Evolutionary conservation across 2,113 vertebrate species (phyloP), one percentile per base, ranked within the genome.

Genomic region (Glareola pratincola): DNA sequence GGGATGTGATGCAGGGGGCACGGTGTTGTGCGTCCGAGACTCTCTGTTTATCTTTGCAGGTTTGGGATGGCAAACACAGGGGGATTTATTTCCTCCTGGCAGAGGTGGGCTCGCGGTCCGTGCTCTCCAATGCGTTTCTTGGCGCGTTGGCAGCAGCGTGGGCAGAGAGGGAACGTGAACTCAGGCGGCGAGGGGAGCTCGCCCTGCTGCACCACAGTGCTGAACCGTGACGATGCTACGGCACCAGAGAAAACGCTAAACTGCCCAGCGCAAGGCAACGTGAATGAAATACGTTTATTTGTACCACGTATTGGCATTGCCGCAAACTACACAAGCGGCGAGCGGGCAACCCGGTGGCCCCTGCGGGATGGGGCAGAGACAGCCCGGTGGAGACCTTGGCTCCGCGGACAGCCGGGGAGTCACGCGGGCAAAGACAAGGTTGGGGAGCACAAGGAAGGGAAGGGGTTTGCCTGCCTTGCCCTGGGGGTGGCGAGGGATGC

Each of bases 171-270:
- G 37, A 9, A 36, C 8, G 2, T 8, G 75, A 88, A 69, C 53
- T 36, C 34, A 4, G 48, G 24, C 2, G 5, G 43, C 2, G 2
- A 47, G 64, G 36, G 45, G 73, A 75, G 14, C 43, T 63, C 32
- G 14, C n/a, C 0, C 3, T 41, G 54, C 53, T 20, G 8, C 37
- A 11, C 0, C 0, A 23, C 54, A 39, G n/a, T n/a, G n/a, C n/a
- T n/a, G n/a, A n/a, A n/a, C n/a, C n/a, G n/a, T n/a, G n/a, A n/a
- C n/a, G n/a, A 43, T 36, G 22, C 24, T 37, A 18, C 45, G 36
- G 47, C 45, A 5, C 21, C 64, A 14, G 36, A 62, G 63, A 20
- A 88, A 83, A 63, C 15, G 50, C 50, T 77, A 14, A 45, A 74
- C 4, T 34, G 77, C 48, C 24, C 41, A 9, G 74, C 7, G 26